Conservation (phyloP, 2,797 vertebrate species). For the Brotula barbata region DNA sequence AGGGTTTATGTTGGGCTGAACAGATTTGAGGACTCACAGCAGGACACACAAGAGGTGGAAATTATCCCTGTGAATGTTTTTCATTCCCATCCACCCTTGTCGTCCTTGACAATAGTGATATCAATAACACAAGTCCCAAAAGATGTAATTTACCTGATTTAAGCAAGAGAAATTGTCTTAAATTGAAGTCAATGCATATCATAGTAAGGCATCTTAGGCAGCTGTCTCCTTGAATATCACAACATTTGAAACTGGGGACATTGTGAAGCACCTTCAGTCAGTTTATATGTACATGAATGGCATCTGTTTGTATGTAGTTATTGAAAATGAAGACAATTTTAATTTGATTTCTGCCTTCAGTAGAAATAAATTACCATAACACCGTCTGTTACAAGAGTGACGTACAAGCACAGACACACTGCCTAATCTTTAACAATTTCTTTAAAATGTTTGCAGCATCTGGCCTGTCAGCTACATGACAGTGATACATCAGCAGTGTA, state of each 20-base stretch:
- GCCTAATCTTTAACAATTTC: slow-evolving; percentile 9
- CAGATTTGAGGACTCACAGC: slow-evolving; percentile 1
- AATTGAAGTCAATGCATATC: too few relatives aligned
- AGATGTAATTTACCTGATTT: too few relatives aligned
- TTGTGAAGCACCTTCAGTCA: too few relatives aligned
- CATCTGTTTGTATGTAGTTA: slow-evolving; percentile 29
- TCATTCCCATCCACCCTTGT: too few relatives aligned
- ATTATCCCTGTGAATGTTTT: too few relatives aligned
- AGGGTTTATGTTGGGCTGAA: slow-evolving; percentile 18
- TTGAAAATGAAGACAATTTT: slow-evolving; percentile 19
- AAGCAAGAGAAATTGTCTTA: too few relatives aligned
- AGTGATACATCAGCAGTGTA: slow-evolving; percentile 8
- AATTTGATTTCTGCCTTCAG: neutral
- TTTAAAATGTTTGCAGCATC: slow-evolving; percentile 14
- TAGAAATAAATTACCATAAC: neutral
- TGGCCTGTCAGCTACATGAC: slow-evolving; percentile 19
- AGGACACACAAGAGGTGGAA: too few relatives aligned
- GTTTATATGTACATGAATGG: too few relatives aligned
- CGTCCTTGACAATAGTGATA: slow-evolving; percentile 35
- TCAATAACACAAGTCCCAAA: slow-evolving; percentile 25
- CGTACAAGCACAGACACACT: neutral
- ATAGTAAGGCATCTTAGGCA: too few relatives aligned
- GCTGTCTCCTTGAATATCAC: too few relatives aligned
- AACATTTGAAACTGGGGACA: too few relatives aligned
- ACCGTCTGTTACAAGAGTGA: neutral